Conservation (phyloP, 2,797 vertebrate species). For the Enteromius mattozi region DNA sequence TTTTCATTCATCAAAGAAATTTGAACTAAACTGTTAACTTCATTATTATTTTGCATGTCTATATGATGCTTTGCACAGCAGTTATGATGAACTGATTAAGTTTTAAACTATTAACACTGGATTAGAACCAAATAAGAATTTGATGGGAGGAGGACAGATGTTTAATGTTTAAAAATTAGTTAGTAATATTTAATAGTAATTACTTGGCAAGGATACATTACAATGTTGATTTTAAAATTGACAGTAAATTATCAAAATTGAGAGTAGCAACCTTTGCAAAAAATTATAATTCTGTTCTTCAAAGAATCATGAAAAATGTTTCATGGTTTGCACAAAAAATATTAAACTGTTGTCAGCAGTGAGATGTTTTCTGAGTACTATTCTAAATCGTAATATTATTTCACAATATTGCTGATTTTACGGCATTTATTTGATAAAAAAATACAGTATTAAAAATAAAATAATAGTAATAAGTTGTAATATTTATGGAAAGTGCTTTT, state of each 20-base stretch:
- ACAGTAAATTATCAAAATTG: background rate
- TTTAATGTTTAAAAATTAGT: background rate
- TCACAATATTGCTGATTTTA: background rate
- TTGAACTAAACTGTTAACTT: background rate
- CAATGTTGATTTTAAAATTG: background rate
- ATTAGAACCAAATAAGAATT: background rate
- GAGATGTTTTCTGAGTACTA: background rate
- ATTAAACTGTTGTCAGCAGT: background rate
- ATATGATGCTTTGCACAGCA: background rate
- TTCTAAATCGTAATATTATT: background rate
- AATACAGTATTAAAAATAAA: background rate
- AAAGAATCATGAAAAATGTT: background rate
- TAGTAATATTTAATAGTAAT: background rate
- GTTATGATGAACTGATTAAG: background rate
- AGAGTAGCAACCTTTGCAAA: background rate
- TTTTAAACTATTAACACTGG: background rate
- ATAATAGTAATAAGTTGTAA: background rate
- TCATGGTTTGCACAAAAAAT: background rate
- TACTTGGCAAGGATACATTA: background rate
- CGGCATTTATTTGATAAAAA: background rate
- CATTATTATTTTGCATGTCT: background rate
- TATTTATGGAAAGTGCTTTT: background rate
- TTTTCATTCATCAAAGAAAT: background rate
- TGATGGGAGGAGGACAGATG: background rate
- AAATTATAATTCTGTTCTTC: background rate